Percentiles rank a stretch among this genome's conserved stretches.
phyloP scores from a whole-genome alignment of 2,888 invertebrate species.

The Stenurella melanura region DNA sequence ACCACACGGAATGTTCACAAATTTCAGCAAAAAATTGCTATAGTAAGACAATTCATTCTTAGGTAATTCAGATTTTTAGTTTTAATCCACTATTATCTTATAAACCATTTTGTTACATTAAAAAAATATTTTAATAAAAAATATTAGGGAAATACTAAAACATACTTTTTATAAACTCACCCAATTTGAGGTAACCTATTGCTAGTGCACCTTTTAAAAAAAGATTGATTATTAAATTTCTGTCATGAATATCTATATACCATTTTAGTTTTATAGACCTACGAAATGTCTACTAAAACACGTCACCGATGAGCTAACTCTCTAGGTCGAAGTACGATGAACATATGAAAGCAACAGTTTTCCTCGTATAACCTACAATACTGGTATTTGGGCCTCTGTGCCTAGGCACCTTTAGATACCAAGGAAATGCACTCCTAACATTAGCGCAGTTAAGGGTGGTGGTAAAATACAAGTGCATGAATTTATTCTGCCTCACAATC shows the following conservation, averaged over 20 bases:
- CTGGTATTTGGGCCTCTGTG: conserved; percentile 65
- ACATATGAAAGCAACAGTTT: conserved; percentile 47
- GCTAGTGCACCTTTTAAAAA: background rate
- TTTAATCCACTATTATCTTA: no score
- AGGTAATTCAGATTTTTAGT: no score
- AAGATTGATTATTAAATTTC: background rate
- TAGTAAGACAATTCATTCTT: no score
- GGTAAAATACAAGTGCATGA: background rate
- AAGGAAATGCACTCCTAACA: conserved; percentile 61
- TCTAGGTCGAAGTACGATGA: conserved; percentile 24
- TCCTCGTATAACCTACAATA: conserved; percentile 62
- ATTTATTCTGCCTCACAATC: background rate
- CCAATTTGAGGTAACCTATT: background rate
- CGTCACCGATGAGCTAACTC: conserved; percentile 24
- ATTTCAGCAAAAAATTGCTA: no score
- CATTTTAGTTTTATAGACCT: background rate
- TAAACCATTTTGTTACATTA: background rate
- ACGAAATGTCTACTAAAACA: background rate
- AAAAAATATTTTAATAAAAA: conserved; percentile 5
- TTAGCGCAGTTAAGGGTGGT: conserved; percentile 6
- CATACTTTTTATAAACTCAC: conserved; percentile 2
- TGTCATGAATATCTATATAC: conserved; percentile 18
- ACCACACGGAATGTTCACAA: no score
- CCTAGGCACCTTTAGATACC: conserved; percentile 64
- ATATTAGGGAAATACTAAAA: background rate